Percentiles rank a stretch among this genome's conserved stretches.
These are phyloP conservation scores for Abrostola tripartita DNA, from an alignment of 2,888 invertebrate genomes.

Conservation along the genomic window DNA sequence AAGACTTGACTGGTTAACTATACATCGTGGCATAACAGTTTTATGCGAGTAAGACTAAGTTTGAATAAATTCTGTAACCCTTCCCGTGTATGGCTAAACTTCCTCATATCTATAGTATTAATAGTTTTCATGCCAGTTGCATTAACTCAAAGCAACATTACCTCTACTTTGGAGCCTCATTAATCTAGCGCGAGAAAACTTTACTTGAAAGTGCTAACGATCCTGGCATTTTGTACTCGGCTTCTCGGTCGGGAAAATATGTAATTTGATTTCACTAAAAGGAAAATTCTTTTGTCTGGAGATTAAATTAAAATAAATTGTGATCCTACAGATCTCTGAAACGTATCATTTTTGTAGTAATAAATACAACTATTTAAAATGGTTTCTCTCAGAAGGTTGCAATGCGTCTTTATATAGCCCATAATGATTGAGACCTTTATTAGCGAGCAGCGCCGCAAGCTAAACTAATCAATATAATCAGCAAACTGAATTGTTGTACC, in stretches of 20 bases:
- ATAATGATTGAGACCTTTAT: not conserved
- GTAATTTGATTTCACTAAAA: constrained; percentile 2
- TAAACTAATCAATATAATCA: not conserved
- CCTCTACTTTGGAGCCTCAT: constrained; percentile 4
- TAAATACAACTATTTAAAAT: not conserved
- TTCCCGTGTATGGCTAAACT: not conserved
- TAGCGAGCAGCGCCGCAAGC: not conserved
- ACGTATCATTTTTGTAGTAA: not conserved
- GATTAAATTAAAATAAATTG: constrained; percentile 1
- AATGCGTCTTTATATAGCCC: too few relatives aligned
- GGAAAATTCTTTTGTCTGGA: not conserved
- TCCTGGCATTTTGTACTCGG: constrained; percentile 4
- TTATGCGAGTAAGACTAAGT: too few relatives aligned
- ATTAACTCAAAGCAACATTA: constrained; percentile 2
- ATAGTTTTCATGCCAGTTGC: constrained; percentile 1
- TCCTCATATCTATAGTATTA: not conserved
- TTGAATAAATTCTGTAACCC: too few relatives aligned
- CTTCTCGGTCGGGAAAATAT: constrained; percentile 1
- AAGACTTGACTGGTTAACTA: too few relatives aligned
- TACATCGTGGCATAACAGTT: too few relatives aligned
- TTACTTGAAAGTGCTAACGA: constrained; percentile 5
- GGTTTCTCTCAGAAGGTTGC: too few relatives aligned
- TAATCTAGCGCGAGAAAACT: constrained; percentile 5
- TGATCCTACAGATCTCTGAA: not conserved
- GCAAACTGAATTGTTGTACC: constrained; percentile 2